Evolutionary conservation across 2,888 invertebrate genomes (phyloP), one percentile per base, ranked within the genome.

Genomic region (Coleophora flavipennella): DNA sequence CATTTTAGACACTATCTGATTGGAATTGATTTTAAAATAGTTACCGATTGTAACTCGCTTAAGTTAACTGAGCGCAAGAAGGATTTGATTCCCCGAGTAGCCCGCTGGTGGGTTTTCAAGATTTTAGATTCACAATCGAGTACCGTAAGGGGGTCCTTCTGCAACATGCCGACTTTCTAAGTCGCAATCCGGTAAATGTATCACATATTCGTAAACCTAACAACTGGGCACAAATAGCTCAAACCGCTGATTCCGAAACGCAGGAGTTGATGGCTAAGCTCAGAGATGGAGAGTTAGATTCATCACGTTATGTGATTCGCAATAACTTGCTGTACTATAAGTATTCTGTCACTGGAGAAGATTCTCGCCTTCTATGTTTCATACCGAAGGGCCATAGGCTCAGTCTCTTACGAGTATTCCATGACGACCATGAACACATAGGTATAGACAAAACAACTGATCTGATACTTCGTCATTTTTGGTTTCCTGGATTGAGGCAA

Each of bases 11-110:
- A 40, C 11, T 46, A 46, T 33, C 13, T 53, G 2, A 20, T 51
- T 1, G 53, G 51, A 8, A 28, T 43, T 2, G 9, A 25, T 3
- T 53, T 53, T 14, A 49, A 34, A 29, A 35, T 53, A 1, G 35
- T 49, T 4, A 62, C 57, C 3, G 70, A 74, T 34, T 67, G 62
- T 34, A 49, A 45, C 31, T 49, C 61, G 1, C 33, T 66, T 1
- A 59, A 57, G 26, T 39, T 46, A 1, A 55, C 62, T 0, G 44
- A 53, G 11, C 40, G 33, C 1, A 62, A 66, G 35, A 51, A 52
- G 27, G 55, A 66, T 10, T 35, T 64, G 0, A n/a, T 53, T 0
- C 57, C 60, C 1, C 38, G 59, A 1, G 56, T 64, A 0, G 56
- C 55, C 0, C 39, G 62, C 1, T 63, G 62, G 60, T 63, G 62